Conservation (phyloP, 2,888 invertebrate species). For the Blastobasis lacticolella region DNA sequence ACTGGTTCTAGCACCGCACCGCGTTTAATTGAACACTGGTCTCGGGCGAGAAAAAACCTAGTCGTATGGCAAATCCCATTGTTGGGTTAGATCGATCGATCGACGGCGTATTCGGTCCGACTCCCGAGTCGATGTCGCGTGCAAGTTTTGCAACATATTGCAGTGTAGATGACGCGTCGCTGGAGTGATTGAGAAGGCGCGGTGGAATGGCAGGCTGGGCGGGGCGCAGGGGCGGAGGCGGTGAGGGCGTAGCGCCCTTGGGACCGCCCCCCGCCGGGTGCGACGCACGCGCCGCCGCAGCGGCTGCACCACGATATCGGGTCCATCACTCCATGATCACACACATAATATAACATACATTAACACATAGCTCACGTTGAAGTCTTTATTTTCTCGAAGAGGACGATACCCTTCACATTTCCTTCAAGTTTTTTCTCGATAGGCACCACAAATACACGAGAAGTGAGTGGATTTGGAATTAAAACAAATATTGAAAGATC, state of each 20-base stretch:
- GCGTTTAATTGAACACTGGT: background rate
- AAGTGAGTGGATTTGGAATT: slow-evolving; percentile 7
- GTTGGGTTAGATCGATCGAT: slow-evolving; percentile 7
- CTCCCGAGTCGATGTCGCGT: slow-evolving; percentile 28
- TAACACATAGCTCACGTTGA: too few species aligned
- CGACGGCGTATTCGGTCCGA: slow-evolving; percentile 20
- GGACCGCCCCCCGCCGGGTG: slow-evolving; percentile 57
- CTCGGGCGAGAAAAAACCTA: slow-evolving; percentile 2
- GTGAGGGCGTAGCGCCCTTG: slow-evolving; percentile 65
- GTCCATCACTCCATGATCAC: too few species aligned
- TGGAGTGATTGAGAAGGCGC: slow-evolving; percentile 64
- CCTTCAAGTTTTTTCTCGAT: too few species aligned
- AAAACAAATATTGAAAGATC: too few species aligned
- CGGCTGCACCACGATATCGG: too few species aligned
- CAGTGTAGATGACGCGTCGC: slow-evolving; percentile 41
- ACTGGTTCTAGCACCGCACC: slow-evolving; percentile 5
- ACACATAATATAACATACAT: too few species aligned
- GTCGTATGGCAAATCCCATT: background rate
- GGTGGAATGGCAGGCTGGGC: slow-evolving; percentile 65
- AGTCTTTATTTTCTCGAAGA: too few species aligned
- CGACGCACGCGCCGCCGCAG: slow-evolving; percentile 28
- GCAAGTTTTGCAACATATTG: slow-evolving; percentile 63
- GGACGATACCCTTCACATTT: too few species aligned
- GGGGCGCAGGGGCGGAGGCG: slow-evolving; percentile 48
- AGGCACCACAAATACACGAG: slow-evolving; percentile 20